Percentiles rank a stretch among this genome's conserved stretches.
Conservation (phyloP, 2,113 vertebrate species). For the Rhabdomys dilectus region DNA sequence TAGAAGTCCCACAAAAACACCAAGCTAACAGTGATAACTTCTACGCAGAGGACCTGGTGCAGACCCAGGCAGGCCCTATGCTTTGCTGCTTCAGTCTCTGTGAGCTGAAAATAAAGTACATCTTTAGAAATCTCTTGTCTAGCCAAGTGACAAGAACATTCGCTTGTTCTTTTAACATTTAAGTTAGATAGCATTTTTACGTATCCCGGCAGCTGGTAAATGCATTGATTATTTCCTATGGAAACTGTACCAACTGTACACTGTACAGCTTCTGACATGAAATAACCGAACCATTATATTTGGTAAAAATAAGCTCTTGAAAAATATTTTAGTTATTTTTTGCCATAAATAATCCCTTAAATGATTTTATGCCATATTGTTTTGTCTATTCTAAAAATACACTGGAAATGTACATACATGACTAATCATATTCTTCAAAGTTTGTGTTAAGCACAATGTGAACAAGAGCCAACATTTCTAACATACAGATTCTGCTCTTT, state of each 20-base stretch:
- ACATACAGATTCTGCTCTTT: constrained; percentile 49
- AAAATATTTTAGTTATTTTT: background rate
- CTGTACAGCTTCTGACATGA: background rate
- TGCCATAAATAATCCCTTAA: background rate
- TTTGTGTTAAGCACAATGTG: constrained; percentile 32
- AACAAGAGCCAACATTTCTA: constrained; percentile 50
- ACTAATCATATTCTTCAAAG: constrained; percentile 41
- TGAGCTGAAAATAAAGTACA: background rate
- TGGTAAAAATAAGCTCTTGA: background rate
- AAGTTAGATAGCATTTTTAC: background rate
- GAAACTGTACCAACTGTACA: background rate
- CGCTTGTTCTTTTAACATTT: background rate
- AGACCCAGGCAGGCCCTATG: background rate
- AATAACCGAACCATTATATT: background rate
- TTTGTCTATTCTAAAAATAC: constrained; percentile 56
- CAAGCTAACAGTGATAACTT: background rate
- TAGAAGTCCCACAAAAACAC: background rate
- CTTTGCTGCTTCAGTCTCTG: background rate
- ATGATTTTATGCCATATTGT: constrained; percentile 1
- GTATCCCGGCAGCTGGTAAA: background rate
- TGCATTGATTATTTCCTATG: background rate
- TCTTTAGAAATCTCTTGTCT: background rate
- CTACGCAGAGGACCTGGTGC: background rate
- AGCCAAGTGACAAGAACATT: background rate
- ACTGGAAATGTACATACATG: background rate